Evolutionary conservation across 1,140 invertebrate species (phyloP).

Genomic region (Subanguina moxae): DNA sequence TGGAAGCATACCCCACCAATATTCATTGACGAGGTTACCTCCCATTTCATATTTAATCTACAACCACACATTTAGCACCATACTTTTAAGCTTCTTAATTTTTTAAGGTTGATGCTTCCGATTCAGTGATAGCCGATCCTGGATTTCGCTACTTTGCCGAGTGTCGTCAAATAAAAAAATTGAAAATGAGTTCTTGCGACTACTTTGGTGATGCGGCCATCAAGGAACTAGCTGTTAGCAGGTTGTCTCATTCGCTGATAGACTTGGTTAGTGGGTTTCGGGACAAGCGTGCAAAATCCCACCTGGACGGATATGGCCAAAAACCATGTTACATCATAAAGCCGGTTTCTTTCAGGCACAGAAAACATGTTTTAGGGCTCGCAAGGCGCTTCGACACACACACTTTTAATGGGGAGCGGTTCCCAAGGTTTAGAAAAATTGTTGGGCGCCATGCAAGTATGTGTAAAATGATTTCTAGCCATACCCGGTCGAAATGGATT

Average conservation of each 20-base stretch:
- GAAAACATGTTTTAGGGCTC: no score
- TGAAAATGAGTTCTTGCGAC: constrained; percentile 56
- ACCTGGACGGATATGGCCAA: not conserved
- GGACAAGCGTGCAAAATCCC: not conserved
- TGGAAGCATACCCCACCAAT: constrained; percentile 45
- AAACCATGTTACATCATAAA: not conserved
- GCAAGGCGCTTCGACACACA: no score
- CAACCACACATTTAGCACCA: no score
- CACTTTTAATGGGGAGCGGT: no score
- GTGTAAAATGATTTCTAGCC: no score
- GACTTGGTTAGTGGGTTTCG: constrained; percentile 47
- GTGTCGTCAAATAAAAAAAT: constrained; percentile 36
- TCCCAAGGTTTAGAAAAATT: no score
- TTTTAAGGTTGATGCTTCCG: constrained; percentile 44
- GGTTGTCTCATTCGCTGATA: constrained; percentile 35
- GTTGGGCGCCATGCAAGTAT: no score
- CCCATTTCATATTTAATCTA: no score
- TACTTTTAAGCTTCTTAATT: no score
- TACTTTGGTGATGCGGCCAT: constrained; percentile 53
- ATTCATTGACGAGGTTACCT: constrained; percentile 30
- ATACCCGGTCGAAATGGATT: no score
- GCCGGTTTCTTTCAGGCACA: no score
- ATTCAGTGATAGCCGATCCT: constrained; percentile 52
- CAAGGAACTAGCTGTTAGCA: constrained; percentile 37
- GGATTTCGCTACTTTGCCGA: constrained; percentile 54